Evolutionary conservation across 2,113 vertebrate genomes (phyloP), one percentile per base, ranked within the genome.

Genomic region (Centropristis striata): DNA sequence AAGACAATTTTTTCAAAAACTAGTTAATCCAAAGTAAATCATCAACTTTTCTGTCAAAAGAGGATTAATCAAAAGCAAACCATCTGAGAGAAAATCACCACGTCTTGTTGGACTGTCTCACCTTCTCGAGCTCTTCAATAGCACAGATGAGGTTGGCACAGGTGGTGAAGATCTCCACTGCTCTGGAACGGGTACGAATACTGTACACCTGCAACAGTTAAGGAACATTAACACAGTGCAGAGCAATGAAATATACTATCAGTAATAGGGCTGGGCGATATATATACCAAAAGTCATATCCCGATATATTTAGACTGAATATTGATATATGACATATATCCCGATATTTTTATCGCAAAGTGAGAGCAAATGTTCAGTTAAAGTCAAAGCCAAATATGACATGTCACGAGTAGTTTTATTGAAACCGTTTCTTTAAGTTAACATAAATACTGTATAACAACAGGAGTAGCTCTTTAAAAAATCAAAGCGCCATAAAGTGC

Each of bases 71-170:
- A 63, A 16, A 65, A 13, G 27, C 32, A 23, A 32, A 27, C 21
- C 7, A 49, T n/a, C 10, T 16, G 1, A 55, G 25, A 47, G 2
- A 9, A 61, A 10, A 55, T 4, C 1, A 7, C 8, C 6, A 6
- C 8, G 20, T 58, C 12, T 60, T 18, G 0, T 15, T 36, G 39
- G 42, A 36, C 5, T 0, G 5, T 18, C 74, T 95, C 85, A 97
- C 98, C 96, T 98, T 99, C 92, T 99, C 98, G 37, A 99, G 15
- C n/a, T 98, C 97, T 75, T 99, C 98, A 93, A 99, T 99, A 84
- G 97, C 98, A 92, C 97, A 99, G 90, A 99, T 97, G 91, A 99
- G 97, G 81, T 99, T 98, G 83, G 98, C 98, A 95, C 98, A 99
- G 0, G 98, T 99, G 85, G 98, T 99, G 68, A 99, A 99, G 49